Percentiles rank a stretch among this genome's conserved stretches.
Conservation (phyloP, 1,140 invertebrate genomes). For the Hirudo medicinalis region DNA sequence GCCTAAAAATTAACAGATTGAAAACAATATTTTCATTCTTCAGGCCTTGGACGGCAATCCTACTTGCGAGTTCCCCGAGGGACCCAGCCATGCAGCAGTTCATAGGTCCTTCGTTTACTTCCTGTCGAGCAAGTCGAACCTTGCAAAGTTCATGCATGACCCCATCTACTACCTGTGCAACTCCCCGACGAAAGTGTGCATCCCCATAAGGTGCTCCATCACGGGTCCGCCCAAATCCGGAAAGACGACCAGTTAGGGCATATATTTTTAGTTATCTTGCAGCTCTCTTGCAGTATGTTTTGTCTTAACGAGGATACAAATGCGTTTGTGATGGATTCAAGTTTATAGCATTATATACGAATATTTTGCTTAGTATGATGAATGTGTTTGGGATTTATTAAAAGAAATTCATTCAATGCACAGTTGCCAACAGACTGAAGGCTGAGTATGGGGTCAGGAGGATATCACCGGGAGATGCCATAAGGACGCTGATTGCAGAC, state of each 20-base stretch:
- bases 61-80: slow-evolving; percentile 36
- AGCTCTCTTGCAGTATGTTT: too few relatives aligned
- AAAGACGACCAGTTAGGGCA: slow-evolving; percentile 40
- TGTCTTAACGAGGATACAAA: too few relatives aligned
- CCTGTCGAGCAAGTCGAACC: slow-evolving; percentile 29
- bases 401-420: not conserved
- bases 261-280: not conserved
- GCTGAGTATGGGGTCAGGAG: slow-evolving; percentile 37
- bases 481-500: slow-evolving; percentile 32
- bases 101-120: slow-evolving; percentile 40
- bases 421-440: slow-evolving; percentile 40
- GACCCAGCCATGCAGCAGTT: slow-evolving; percentile 33
- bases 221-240: slow-evolving; percentile 42
- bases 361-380: too few relatives aligned
- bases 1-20: too few relatives aligned
- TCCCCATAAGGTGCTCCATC: slow-evolving; percentile 39
- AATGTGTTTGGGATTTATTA: too few relatives aligned
- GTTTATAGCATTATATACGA: too few relatives aligned
- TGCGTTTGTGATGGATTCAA: too few relatives aligned
- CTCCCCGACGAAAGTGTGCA: slow-evolving; percentile 36
- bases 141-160: slow-evolving; percentile 35
- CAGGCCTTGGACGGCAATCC: slow-evolving; percentile 36
- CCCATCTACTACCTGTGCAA: slow-evolving; percentile 37
- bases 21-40: slow-evolving; percentile 2
- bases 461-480: slow-evolving; percentile 39